Evolutionary conservation across 2,888 invertebrate species (phyloP), one percentile per base, ranked within the genome.

Genomic region (Drosophila macrospina): DNA sequence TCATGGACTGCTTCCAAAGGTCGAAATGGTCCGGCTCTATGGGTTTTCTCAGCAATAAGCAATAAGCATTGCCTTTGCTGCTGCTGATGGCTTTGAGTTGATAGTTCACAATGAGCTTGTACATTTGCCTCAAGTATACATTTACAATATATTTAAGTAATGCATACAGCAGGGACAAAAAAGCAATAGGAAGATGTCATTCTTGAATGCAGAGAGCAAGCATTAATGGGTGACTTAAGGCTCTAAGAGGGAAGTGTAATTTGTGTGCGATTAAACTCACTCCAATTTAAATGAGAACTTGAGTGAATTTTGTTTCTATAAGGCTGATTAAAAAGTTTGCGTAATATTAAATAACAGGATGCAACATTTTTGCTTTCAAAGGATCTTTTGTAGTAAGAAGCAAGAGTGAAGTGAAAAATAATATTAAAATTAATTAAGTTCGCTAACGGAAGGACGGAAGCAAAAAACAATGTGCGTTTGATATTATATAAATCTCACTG

Each of bases 1-100:
- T 79, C 56, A 60, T 56, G 66, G 56, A 45, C 61, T 50, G 45
- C 41, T 69, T 50, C 26, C 5, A 50, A 50, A 44, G 47, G 34
- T 10, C 44, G 26, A 28, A 45, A 34, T 6, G 42, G 13, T 39
- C 11, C 5, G 11, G 26, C 15, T 16, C 20, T 51, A 47, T 24
- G 60, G 60, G 39, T 11, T 56, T 41, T 1, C 45, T 36, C 34
- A 32, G 6, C 4, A n/a, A 20, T 20, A 20, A 20, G 20, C n/a
- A n/a, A n/a, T n/a, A n/a, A n/a, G n/a, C n/a, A n/a, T n/a, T n/a
- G n/a, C 20, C 20, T 2, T 20, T 20, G 30, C 28, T 52, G 13
- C n/a, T 34, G 32, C 10, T 41, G 47, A 39, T 57, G 48, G 30
- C 37, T 39, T 44, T 32, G 15, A 37, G 20, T 41, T 62, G 44